Evolutionary conservation across 2,888 invertebrate genomes (phyloP).

Genomic region (Orthosia incerta): DNA sequence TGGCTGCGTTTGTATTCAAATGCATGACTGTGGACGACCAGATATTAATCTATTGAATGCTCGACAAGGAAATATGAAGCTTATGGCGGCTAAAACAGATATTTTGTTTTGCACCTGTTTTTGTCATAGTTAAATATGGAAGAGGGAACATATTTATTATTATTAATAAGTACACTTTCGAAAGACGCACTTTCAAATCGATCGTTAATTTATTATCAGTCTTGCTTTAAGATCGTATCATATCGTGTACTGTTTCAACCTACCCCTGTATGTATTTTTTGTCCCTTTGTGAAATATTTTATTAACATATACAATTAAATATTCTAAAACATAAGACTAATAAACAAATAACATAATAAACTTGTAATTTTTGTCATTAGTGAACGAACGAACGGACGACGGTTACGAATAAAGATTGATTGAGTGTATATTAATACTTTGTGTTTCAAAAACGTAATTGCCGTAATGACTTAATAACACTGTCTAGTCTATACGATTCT

Average conservation of each 20-base stretch:
- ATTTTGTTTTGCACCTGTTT: slow-evolving; percentile 22
- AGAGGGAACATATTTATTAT: neutral
- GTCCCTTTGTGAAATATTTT: no score
- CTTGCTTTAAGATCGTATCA: neutral
- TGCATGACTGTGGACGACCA: slow-evolving; percentile 26
- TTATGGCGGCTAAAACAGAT: neutral
- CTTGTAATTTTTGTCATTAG: no score
- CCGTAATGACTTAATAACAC: slow-evolving; percentile 23
- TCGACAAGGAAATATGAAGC: slow-evolving; percentile 28
- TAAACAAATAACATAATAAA: neutral
- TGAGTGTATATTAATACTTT: no score
- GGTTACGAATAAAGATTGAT: no score
- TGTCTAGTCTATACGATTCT: neutral
- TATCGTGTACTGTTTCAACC: neutral
- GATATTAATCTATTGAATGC: slow-evolving; percentile 27
- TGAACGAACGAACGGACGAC: no score
- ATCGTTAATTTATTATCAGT: neutral
- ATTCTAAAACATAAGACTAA: no score
- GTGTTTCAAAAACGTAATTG: slow-evolving; percentile 7
- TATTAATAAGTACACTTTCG: no score
- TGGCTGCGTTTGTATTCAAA: slow-evolving; percentile 51
- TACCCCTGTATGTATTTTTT: neutral
- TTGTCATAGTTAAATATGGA: slow-evolving; percentile 12
- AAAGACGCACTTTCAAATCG: neutral
- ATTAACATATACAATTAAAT: no score